Percentiles rank a stretch among this genome's conserved stretches.
Evolutionary conservation across 2,797 vertebrate genomes (phyloP).

Genomic region (Mycteria americana): DNA sequence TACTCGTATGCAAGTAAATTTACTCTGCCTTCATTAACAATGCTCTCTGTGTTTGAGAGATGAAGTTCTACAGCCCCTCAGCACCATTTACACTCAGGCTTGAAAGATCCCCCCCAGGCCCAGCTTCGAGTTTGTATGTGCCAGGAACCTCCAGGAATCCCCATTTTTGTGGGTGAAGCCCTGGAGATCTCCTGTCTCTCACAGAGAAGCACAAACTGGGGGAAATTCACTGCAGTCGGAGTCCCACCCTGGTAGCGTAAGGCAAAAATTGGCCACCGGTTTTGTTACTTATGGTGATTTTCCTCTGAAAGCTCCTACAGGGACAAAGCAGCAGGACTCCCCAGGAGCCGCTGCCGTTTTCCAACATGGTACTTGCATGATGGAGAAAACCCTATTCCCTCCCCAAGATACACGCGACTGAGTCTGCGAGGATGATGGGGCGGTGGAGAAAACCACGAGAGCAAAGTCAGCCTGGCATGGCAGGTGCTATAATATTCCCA

Average conservation of each 20-base stretch:
- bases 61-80: background rate
- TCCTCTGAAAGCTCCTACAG: background rate
- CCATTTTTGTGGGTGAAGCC: background rate
- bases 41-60: background rate
- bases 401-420: background rate
- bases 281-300: background rate
- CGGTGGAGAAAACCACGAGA: background rate
- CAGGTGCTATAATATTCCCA: background rate
- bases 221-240: background rate
- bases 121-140: background rate
- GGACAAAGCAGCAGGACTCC: background rate
- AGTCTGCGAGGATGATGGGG: background rate
- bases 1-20: background rate
- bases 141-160: background rate
- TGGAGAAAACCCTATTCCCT: background rate
- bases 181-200: background rate
- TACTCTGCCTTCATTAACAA: background rate
- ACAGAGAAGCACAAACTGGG: background rate
- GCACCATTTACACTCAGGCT: background rate
- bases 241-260: fast-evolving
- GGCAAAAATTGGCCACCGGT: background rate
- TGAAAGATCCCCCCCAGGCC: background rate
- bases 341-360: background rate
- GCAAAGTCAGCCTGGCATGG: background rate
- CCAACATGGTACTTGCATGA: background rate